Base-by-base conservation (phyloP, 2,797 vertebrate species). In the Linurgus olivaceus region DNA sequence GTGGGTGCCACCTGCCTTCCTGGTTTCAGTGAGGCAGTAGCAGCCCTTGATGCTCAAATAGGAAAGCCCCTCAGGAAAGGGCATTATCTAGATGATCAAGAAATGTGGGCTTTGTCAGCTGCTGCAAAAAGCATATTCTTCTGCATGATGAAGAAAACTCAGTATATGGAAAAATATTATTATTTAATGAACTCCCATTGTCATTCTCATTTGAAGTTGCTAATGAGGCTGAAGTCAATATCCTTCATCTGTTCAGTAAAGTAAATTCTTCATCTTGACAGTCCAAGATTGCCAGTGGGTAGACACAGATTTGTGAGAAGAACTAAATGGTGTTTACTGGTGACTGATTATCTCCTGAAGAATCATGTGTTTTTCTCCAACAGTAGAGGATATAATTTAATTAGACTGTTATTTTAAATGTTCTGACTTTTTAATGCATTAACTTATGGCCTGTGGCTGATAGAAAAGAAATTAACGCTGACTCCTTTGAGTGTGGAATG, bases 321-420 rank as follows among this genome's bases (percentile, higher is more conserved):
- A 95, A 86, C 93, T 96, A 94, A 97, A 94, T 95, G 78, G 65
- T 92, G 18, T 96, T 97, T 96, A 95, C 71, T 70, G 75, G 82
- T 96, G 96, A 97, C 83, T 94, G 94, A 97, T 97, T 84, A 94
- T 91, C 51, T 93, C 73, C 92, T 59, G 38, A 94, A 96, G 90
- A 96, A 93, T 84, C 94, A 45, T 88, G 88, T 91, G 55, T 96
- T 97, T 97, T 97, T 97, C 96, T 96, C 88, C 94, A 90, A 88
- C 83, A 94, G 96, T 86, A 94, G 96, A 96, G 97, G 96, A 97
- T 97, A 97, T 97, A 97, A 97, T 98, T 98, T 97, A 97, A 98
- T 97, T 97, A 98, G 94, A 87, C 82, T 95, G 90, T 96, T 97
- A 96, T 96, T 97, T 94, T 97, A 96, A 97, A 97, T 94, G 95